Base-by-base conservation (phyloP, 2,113 vertebrate species). In the Colinus virginianus region DNA sequence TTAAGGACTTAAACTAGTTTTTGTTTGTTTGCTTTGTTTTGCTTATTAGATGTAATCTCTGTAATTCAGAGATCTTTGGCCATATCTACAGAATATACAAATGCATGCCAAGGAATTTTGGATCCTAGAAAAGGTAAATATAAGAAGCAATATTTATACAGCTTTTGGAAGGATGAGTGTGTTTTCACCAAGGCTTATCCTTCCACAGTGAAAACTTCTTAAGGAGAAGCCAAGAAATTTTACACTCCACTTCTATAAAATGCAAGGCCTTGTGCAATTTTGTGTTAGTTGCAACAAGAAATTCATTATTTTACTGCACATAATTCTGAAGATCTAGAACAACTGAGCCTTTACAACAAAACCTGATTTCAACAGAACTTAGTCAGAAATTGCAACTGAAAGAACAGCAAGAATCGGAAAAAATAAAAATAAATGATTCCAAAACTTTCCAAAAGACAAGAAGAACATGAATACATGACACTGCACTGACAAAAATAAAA, bases 391-490 rank as follows among this genome's bases (percentile, higher is more conserved):
- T 66, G 43, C 11, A 82, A 46, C 13, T 70, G 49, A 46, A 58
- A 59, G 11, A 59, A 28, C 36, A 40, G 36, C 28, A 40, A 40
- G 25, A 63, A 40, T 34, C 6, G 26, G 55, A 51, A 84, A 68
- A 20, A 74, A 43, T 80, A 49, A 9, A 78, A 53, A 53, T 55
- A 20, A 40, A 48, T 13, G 2, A 59, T 32, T 51, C 23, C 53
- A 3, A 75, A 45, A 45, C 7, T 55, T 78, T 59, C 28, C 1
- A 3, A 55, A 62, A 66, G 5, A 19, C 8, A 49, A 72, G n/a
- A 36, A 6, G 67, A 3, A n/a, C 9, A 4, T 0, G 1, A 40
- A 25, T 69, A 34, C 4, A 25, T 40, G 28, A 13, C 4, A 49
- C 1, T 68, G 48, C 12, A 36, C 13, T 83, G 25, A n/a, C 11